Conservation (phyloP, 1,140 invertebrate species). For the Caenorhabditis tropicalis region DNA sequence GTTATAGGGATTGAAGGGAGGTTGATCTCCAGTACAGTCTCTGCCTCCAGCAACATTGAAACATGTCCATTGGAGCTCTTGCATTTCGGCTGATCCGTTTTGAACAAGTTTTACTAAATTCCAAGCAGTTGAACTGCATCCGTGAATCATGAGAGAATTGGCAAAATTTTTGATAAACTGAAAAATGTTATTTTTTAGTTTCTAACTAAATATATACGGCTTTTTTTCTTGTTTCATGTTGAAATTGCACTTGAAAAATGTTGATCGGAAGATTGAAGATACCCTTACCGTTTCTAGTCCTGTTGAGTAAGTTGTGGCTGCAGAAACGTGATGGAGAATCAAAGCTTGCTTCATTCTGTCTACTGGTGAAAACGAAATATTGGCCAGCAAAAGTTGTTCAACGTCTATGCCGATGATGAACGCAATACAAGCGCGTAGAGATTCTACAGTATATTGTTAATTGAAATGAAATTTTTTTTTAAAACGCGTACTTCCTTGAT, state of each 20-base stretch:
- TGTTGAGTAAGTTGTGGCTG: not conserved
- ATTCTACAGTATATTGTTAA: too few relatives aligned
- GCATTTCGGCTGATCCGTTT: conserved; percentile 16
- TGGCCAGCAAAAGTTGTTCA: not conserved
- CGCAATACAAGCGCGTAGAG: not conserved
- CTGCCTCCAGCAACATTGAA: not conserved
- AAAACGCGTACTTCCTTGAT: not conserved
- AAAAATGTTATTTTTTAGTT: not conserved
- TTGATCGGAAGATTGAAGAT: too few relatives aligned
- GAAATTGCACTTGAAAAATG: too few relatives aligned
- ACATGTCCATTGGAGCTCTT: conserved; percentile 26
- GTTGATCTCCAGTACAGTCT: conserved; percentile 11
- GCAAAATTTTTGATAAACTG: not conserved
- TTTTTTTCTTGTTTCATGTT: too few relatives aligned
- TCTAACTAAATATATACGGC: too few relatives aligned
- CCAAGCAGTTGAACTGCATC: not conserved
- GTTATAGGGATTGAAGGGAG: conserved; percentile 3
- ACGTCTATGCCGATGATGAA: not conserved
- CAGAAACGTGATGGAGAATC: not conserved
- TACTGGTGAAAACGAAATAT: not conserved
- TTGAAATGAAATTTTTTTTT: too few relatives aligned
- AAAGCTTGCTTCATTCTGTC: not conserved
- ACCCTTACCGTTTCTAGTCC: not conserved
- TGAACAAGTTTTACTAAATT: not conserved
- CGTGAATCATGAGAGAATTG: not conserved